Conservation (phyloP, 1,140 invertebrate genomes). For the Archegozetes longisetosus region DNA sequence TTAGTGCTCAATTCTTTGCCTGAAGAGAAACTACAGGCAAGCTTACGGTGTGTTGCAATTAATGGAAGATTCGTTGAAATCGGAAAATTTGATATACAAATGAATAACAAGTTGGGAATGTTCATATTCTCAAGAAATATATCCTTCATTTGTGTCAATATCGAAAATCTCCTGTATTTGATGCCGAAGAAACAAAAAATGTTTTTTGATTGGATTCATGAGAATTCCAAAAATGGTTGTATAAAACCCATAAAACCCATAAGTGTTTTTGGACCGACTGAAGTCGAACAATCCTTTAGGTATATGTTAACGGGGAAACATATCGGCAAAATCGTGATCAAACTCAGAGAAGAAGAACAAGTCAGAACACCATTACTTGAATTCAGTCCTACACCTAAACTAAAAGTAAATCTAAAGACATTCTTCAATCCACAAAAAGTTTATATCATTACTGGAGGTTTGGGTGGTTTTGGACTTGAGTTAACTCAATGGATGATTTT, state of each 20-base stretch:
- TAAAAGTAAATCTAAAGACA: constrained; percentile 35
- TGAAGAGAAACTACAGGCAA: constrained; percentile 64
- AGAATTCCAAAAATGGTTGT: constrained; percentile 66
- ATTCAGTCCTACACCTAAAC: constrained; percentile 34
- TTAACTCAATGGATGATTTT: constrained; percentile 70
- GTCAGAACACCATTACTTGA: constrained; percentile 3
- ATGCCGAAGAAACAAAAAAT: constrained; percentile 29
- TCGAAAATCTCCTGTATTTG: constrained; percentile 80
- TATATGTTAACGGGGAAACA: constrained; percentile 92
- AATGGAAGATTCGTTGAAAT: constrained; percentile 91
- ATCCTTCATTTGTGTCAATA: constrained; percentile 82
- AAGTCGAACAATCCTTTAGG: constrained; percentile 81
- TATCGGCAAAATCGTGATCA: constrained; percentile 70
- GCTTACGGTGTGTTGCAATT: constrained; percentile 65
- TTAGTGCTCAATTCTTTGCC: constrained; percentile 48
- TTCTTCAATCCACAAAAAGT: constrained; percentile 71
- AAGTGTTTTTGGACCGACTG: constrained; percentile 60
- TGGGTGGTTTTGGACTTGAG: constrained; percentile 89
- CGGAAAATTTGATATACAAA: constrained; percentile 86
- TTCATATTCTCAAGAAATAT: constrained; percentile 84
- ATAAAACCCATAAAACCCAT: constrained; percentile 64
- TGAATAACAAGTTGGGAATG: constrained; percentile 76
- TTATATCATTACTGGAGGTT: constrained; percentile 69
- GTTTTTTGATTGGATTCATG: constrained; percentile 43
- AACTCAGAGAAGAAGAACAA: constrained; percentile 28